Evolutionary conservation across 2,888 invertebrate genomes (phyloP).

Genomic region (Diplolepis rosae): DNA sequence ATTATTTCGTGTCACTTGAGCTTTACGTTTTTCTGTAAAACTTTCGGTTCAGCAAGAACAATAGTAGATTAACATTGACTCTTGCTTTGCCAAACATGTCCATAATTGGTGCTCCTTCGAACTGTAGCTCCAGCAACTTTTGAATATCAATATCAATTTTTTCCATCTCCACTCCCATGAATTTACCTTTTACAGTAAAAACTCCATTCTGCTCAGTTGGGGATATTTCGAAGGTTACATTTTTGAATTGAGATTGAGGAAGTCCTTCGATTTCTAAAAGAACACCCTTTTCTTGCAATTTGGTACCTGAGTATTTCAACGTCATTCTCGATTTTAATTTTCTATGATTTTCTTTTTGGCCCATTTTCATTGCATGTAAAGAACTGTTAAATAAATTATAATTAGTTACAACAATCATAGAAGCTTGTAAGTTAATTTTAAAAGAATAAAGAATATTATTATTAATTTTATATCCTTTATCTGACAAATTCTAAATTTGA

Average conservation of each 20-base stretch:
- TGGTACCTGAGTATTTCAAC: slow-evolving; percentile 81
- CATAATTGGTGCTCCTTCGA: slow-evolving; percentile 84
- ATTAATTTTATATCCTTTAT: no score
- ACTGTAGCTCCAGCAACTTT: slow-evolving; percentile 84
- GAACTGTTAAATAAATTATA: slow-evolving; percentile 72
- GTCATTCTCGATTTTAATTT: slow-evolving; percentile 78
- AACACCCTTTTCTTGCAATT: slow-evolving; percentile 83
- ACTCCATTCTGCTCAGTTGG: slow-evolving; percentile 81
- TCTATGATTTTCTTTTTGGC: slow-evolving; percentile 59
- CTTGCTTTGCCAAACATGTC: slow-evolving; percentile 87
- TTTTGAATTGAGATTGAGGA: slow-evolving; percentile 81
- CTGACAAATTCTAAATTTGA: no score
- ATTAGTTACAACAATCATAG: not conserved
- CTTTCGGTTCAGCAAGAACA: slow-evolving; percentile 84
- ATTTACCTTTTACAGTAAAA: slow-evolving; percentile 83
- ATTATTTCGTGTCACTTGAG: not conserved
- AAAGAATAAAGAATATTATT: no score
- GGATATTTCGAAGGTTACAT: slow-evolving; percentile 83
- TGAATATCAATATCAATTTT: slow-evolving; percentile 83
- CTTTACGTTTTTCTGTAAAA: slow-evolving; percentile 79
- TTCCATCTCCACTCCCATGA: slow-evolving; percentile 86
- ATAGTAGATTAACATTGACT: slow-evolving; percentile 84
- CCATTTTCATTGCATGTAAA: slow-evolving; percentile 75
- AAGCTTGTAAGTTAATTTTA: no score
- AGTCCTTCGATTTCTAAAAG: slow-evolving; percentile 82